Evolutionary conservation across 2,113 vertebrate genomes (phyloP).

Genomic region (Diadophis punctatus): DNA sequence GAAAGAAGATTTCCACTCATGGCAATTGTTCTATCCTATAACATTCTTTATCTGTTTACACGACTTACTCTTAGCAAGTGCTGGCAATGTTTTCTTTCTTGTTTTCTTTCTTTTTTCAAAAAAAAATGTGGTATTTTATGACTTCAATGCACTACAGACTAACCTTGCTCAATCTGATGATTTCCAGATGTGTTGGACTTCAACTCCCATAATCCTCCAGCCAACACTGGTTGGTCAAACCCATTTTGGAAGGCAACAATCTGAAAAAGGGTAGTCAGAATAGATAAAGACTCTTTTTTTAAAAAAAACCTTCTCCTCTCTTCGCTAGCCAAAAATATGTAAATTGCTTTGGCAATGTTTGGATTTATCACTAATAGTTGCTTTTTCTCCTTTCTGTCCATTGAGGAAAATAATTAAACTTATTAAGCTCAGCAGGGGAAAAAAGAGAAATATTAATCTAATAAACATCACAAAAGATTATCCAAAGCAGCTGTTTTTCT

Average conservation of each 20-base stretch:
- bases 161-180: neutral
- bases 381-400: neutral
- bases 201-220: neutral
- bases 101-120: neutral
- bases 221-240: neutral
- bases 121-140: neutral
- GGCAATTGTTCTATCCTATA: neutral
- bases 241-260: neutral
- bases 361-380: neutral
- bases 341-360: neutral
- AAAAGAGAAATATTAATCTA: neutral
- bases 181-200: neutral
- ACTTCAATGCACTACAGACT: neutral
- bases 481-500: neutral
- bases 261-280: neutral
- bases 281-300: neutral
- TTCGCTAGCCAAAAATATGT: neutral
- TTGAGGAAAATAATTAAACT: slow-evolving; percentile 18
- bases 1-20: neutral
- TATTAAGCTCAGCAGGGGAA: neutral
- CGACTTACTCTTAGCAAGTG: neutral
- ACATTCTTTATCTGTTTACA: neutral
- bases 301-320: neutral
- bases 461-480: slow-evolving; percentile 6
- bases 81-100: neutral